Evolutionary conservation across 2,113 vertebrate species (phyloP).

Genomic region (Miniopterus natalensis): DNA sequence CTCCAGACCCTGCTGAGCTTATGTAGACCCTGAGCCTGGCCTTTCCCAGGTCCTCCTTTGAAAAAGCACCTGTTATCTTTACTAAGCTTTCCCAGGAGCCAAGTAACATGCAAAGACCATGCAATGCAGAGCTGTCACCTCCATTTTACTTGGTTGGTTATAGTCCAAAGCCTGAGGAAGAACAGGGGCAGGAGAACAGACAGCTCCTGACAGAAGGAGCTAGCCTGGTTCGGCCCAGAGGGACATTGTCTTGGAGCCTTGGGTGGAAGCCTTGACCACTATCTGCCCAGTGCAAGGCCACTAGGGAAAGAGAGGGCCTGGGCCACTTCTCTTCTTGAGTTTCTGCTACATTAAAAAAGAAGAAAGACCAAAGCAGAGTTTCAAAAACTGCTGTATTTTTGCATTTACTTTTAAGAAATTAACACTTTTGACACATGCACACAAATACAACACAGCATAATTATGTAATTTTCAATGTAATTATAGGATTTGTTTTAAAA

Average conservation of each 20-base stretch:
- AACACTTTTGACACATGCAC: neutral
- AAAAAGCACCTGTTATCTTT: neutral
- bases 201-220: neutral
- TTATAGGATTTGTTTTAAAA: neutral
- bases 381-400: neutral
- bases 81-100: neutral
- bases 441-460: neutral
- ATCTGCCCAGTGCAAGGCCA: neutral
- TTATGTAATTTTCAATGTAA: neutral
- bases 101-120: neutral
- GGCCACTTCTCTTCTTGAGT: neutral
- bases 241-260: fast-evolving
- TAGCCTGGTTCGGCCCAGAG: no score
- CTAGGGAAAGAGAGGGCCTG: neutral
- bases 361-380: neutral
- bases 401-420: slow-evolving; percentile 30
- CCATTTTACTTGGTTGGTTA: slow-evolving; percentile 26
- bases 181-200: neutral
- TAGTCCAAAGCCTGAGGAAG: neutral
- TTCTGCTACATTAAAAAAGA: neutral
- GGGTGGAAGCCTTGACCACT: neutral
- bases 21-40: neutral
- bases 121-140: neutral
- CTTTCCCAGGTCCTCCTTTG: neutral
- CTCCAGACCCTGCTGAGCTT: neutral